Evolutionary conservation across 2,113 vertebrate species (phyloP), one percentile per base, ranked within the genome.

Genomic region (Calyptomena viridis): DNA sequence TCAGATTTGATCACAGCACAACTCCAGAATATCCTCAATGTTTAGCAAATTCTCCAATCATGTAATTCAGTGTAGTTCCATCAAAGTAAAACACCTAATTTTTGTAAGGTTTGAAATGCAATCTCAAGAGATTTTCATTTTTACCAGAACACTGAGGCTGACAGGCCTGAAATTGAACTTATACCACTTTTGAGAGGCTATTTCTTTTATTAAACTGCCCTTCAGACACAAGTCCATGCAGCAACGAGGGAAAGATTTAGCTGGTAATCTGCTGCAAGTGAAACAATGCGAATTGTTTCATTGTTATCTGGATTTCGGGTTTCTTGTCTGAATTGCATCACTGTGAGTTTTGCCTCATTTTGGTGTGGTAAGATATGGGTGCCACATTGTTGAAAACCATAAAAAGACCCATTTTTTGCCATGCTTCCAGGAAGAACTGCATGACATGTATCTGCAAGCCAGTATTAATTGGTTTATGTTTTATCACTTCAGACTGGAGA

Each of bases 111-210:
- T 60, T 89, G 62, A 87, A 91, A 49, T 9, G 39, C 64, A 75
- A 74, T 73, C 63, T 83, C 27, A 49, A 71, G n/a, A 88, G 58
- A 42, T 93, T 79, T 81, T 94, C 56, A 79, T 89, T 95, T 94
- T 96, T 72, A 73, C 66, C 47, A 46, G 37, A 87, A 75, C 37
- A 12, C 33, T 46, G 64, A 94, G 25, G 72, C 67, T 93, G 80
- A 79, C 37, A 81, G 60, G 39, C 63, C 46, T 86, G 64, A 84
- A 95, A 94, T 89, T 91, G 64, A 96, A 81, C 71, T 85, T 85
- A 6, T 7, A 78, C 31, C 39, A 49, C 42, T 64, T 64, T 56
- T 22, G 46, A 92, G 60, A 84, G 72, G 47, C 30, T 71, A 50
- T 96, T 91, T 79, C 35, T 89, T 79, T 69, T 93, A 71, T 67